phyloP scores from a whole-genome alignment of 2,888 invertebrate species.

The Lacanobia oleracea region DNA sequence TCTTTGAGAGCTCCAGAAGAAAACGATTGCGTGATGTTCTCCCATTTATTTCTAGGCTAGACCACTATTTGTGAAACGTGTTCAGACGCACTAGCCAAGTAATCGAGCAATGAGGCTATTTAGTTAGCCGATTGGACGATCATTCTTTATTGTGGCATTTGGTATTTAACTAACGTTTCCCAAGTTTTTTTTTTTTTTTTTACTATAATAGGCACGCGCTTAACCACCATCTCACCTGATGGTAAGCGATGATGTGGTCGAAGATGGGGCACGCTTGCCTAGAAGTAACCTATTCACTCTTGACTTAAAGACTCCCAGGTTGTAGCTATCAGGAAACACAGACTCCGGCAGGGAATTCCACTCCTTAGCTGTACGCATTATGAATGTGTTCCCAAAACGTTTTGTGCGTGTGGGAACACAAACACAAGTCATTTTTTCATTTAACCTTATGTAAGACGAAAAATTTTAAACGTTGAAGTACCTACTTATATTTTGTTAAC shows the following conservation, averaged over 20 bases:
- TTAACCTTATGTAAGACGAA: neutral
- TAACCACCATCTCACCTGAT: no score
- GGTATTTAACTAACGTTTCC: neutral
- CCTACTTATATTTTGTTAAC: neutral
- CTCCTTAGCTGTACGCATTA: no score
- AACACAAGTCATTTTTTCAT: neutral
- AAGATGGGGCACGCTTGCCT: no score
- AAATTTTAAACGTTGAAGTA: neutral
- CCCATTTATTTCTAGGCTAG: constrained; percentile 37
- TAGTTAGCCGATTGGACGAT: constrained; percentile 13
- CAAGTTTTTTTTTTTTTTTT: no score
- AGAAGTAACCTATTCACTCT: no score
- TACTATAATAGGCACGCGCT: no score
- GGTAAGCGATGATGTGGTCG: no score
- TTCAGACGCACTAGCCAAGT: constrained; percentile 6
- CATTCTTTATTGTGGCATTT: constrained; percentile 3
- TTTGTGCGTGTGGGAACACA: no score
- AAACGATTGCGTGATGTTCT: constrained; percentile 17
- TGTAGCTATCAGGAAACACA: no score
- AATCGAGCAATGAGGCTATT: constrained; percentile 22
- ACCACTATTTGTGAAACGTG: constrained; percentile 20
- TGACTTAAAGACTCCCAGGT: no score
- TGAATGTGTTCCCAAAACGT: no score
- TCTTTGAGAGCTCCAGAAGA: constrained; percentile 8
- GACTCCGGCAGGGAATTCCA: no score